These are phyloP conservation scores for Paedocypris micromegethes DNA, from an alignment of 2,797 vertebrate species.

Conservation along the genomic window DNA sequence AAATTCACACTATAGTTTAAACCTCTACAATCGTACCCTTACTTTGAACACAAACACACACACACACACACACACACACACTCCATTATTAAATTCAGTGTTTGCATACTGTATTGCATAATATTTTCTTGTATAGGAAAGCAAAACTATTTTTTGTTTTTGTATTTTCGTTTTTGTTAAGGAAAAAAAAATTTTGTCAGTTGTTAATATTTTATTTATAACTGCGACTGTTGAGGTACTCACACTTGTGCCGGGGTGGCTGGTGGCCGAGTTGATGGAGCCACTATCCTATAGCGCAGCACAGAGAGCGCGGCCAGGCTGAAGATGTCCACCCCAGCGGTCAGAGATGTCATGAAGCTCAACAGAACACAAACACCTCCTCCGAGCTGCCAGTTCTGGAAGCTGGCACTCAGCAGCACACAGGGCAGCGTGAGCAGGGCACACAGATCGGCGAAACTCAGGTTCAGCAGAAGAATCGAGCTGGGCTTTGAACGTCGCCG, in stretches of 20 bases:
- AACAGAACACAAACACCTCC: conserved; percentile 60
- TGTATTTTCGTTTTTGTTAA: not conserved
- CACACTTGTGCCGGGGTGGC: conserved; percentile 57
- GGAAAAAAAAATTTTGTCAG: not conserved
- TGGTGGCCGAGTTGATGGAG: conserved; percentile 47
- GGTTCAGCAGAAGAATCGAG: conserved; percentile 65
- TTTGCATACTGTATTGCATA: too few species aligned
- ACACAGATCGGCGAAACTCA: conserved; percentile 64
- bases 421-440: conserved; percentile 64
- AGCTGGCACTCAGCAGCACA: conserved; percentile 58
- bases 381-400: conserved; percentile 63
- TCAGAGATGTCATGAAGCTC: conserved; percentile 65
- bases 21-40: too few species aligned
- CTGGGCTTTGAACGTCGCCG: conserved; percentile 58
- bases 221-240: conserved; percentile 42
- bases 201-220: not conserved
- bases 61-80: too few species aligned
- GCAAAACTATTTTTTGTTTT: too few species aligned
- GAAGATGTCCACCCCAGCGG: conserved; percentile 64
- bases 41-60: too few species aligned
- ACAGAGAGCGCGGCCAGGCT: conserved; percentile 62
- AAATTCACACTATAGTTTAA: too few species aligned
- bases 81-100: too few species aligned
- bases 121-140: too few species aligned
- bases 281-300: conserved; percentile 60